phyloP scores from a whole-genome alignment of 2,797 vertebrate genomes.

The Galago senegalensis region DNA sequence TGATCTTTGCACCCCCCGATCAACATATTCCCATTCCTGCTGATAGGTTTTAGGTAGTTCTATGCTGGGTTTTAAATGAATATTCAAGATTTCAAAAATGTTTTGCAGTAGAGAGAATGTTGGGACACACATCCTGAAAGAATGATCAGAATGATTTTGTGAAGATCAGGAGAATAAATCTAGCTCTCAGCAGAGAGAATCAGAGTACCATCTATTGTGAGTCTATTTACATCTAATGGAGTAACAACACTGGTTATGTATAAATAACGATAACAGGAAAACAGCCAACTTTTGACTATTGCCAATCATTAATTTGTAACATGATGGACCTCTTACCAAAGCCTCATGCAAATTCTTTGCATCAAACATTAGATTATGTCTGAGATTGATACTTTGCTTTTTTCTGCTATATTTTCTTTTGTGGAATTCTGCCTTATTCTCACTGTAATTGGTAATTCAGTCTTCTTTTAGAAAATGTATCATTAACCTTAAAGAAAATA shows the following conservation, averaged over 20 bases:
- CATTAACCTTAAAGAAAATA: constrained; percentile 9
- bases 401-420: neutral
- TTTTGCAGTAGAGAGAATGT: neutral
- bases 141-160: neutral
- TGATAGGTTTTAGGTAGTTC: neutral
- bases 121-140: neutral
- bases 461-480: neutral
- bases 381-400: neutral
- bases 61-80: neutral
- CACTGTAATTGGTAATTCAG: neutral
- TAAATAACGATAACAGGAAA: neutral
- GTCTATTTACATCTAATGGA: neutral
- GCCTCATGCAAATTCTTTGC: neutral
- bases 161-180: neutral
- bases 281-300: neutral
- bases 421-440: neutral
- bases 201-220: neutral
- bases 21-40: neutral
- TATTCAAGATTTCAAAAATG: neutral
- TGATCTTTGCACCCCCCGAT: neutral
- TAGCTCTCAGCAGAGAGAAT: neutral
- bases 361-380: neutral
- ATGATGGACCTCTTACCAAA: neutral
- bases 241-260: neutral
- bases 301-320: neutral